phyloP scores from a whole-genome alignment of 2,888 invertebrate species.

The Proisotoma minuta region DNA sequence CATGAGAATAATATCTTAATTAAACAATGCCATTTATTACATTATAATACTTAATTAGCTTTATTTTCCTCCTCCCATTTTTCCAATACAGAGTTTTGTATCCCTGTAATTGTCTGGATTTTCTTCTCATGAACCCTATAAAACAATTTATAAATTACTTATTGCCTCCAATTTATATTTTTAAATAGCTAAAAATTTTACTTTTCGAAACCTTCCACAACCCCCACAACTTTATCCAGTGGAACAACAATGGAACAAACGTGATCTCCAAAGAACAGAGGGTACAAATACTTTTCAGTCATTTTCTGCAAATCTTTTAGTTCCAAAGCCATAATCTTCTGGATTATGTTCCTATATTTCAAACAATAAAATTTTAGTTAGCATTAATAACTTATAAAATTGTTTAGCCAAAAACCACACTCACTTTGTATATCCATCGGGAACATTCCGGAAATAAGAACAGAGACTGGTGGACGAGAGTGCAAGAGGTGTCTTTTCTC shows the following conservation, averaged over 20 bases:
- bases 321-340: conserved; percentile 63
- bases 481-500: conserved; percentile 53
- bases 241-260: conserved; percentile 72
- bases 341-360: conserved; percentile 60
- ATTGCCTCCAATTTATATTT: too few species aligned
- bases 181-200: too few species aligned
- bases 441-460: conserved; percentile 65
- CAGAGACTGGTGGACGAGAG: conserved; percentile 59
- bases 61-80: conserved; percentile 36
- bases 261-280: conserved; percentile 60
- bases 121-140: conserved; percentile 22
- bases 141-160: background rate
- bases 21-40: too few species aligned
- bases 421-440: conserved; percentile 56
- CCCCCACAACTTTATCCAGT: conserved; percentile 66
- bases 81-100: conserved; percentile 38
- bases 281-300: conserved; percentile 65
- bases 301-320: conserved; percentile 62
- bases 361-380: conserved; percentile 5
- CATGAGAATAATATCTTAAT: too few species aligned
- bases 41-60: too few species aligned
- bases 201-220: conserved; percentile 64
- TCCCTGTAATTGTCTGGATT: conserved; percentile 35
- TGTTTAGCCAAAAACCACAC: background rate
- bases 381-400: background rate